Evolutionary conservation across 2,113 vertebrate genomes (phyloP).

Genomic region (Euleptes europaea): DNA sequence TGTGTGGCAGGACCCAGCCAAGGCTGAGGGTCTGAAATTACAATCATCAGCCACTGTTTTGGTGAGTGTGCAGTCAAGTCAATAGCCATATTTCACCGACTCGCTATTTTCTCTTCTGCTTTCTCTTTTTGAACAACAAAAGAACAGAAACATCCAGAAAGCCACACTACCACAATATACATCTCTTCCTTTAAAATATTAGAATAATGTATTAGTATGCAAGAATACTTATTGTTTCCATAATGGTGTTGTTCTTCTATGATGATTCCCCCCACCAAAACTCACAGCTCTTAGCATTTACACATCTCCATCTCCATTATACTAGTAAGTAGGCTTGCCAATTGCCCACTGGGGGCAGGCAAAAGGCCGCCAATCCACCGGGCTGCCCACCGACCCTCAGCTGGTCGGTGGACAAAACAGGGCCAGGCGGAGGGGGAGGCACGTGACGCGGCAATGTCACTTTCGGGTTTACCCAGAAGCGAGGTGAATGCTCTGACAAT

Average conservation of each 20-base stretch:
- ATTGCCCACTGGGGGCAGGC: too few species aligned
- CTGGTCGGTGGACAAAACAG: too few species aligned
- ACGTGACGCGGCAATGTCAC: too few species aligned
- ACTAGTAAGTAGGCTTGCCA: too few species aligned
- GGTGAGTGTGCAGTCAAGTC: not conserved
- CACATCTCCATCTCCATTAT: not conserved
- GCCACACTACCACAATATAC: not conserved
- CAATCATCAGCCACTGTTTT: conserved; percentile 29
- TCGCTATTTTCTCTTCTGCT: conserved; percentile 8
- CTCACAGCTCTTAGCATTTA: not conserved
- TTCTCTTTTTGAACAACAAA: not conserved
- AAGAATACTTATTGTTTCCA: not conserved
- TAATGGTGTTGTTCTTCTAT: not conserved
- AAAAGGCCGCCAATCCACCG: too few species aligned
- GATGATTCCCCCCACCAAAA: not conserved
- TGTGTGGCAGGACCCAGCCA: conserved; percentile 35
- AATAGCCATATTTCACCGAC: conserved; percentile 1
- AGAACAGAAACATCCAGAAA: not conserved
- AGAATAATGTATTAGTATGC: not conserved
- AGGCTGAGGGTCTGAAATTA: not conserved
- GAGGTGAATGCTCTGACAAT: too few species aligned
- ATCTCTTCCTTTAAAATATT: not conserved
- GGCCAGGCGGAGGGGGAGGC: too few species aligned
- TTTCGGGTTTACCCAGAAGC: too few species aligned
- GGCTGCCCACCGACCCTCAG: too few species aligned